Evolutionary conservation across 1,140 invertebrate genomes (phyloP).

Genomic region (Caenorhabditis brenneri): DNA sequence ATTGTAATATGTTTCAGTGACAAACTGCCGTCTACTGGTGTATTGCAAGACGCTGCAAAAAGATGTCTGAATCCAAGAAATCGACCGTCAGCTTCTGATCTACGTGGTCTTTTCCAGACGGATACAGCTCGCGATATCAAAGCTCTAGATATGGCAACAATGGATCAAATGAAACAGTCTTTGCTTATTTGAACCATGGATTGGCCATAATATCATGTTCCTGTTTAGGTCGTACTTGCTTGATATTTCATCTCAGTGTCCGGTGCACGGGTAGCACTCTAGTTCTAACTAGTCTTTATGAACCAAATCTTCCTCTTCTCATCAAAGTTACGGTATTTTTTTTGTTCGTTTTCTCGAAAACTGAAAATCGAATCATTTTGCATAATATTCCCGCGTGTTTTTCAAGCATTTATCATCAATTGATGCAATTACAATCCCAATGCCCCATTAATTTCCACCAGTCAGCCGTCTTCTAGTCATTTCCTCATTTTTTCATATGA

Average conservation of each 20-base stretch:
- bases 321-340: neutral
- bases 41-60: neutral
- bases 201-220: neutral
- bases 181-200: neutral
- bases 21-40: neutral
- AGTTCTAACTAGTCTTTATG: neutral
- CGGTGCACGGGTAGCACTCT: neutral
- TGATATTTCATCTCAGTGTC: neutral
- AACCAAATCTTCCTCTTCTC: neutral
- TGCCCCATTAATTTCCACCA: neutral
- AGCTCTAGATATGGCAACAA: constrained; percentile 24
- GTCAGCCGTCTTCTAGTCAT: neutral
- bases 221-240: neutral
- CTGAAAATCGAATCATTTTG: neutral
- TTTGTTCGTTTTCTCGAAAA: too few relatives aligned
- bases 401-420: too few relatives aligned
- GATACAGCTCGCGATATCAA: constrained; percentile 21
- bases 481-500: neutral
- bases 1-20: too few relatives aligned
- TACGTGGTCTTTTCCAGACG: neutral
- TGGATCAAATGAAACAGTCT: constrained; percentile 20
- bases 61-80: neutral
- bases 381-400: neutral
- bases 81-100: neutral
- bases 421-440: neutral